Base-by-base conservation (phyloP, 2,888 invertebrate genomes). In the Ichneumoninae sp. region DNA sequence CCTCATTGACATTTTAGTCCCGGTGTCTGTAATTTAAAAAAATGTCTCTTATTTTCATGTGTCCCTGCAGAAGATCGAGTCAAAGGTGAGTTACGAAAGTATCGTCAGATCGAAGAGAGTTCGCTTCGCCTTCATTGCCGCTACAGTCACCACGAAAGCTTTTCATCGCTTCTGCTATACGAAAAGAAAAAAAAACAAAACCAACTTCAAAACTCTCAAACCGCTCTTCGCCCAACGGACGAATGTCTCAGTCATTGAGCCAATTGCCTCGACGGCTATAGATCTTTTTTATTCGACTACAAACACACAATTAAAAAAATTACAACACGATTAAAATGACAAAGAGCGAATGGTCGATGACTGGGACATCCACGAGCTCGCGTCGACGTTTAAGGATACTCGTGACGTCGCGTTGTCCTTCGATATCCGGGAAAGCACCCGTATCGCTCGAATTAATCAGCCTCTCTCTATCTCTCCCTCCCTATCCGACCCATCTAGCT, bases 31-130 rank as follows among this genome's bases (percentile, higher is more conserved):
- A 36, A 52, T 78, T 70, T 19, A 19, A 30, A 60, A 77, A n/a
- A 54, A 69, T n/a, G 52, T 83, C 79, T 89, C 87, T 87, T 75
- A 66, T 85, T 89, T 90, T 86, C 89, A 89, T 88, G 88, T 54
- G 77, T 52, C 40, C 62, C 74, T 40, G 83, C 90, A 93, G 93
- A 93, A 93, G 88, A 89, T 93, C 88, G 93, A 93, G 1, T 91
- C 93, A 76, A 93, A 93, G 93, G 93, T 93, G 88, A 93, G 91
- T 89, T 78, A 80, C 86, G 57, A 70, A 69, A 40, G 57, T 70
- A 81, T 82, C 19, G 8, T 70, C 50, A 16, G 36, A 72, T 47
- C 66, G 66, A 76, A 80, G 76, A 75, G 50, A 77, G 70, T 69
- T 7, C 54, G 77, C 80, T 87, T 87, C 47, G 75, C 81, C 52